Percentiles rank a stretch among this genome's conserved stretches.
phyloP scores from a whole-genome alignment of 2,113 vertebrate genomes.

The Antechinus flavipes region DNA sequence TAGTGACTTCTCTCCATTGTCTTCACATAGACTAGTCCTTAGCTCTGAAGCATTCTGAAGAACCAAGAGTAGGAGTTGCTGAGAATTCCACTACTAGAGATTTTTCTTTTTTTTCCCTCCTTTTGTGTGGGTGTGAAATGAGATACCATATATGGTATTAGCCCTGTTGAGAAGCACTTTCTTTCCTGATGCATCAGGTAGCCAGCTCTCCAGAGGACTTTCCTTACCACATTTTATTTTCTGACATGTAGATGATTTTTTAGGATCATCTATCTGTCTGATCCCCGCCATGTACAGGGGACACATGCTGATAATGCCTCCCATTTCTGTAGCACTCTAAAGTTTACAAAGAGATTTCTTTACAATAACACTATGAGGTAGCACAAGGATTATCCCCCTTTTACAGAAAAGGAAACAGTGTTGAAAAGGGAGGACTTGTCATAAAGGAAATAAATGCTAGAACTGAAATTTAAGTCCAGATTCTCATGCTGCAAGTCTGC shows the following conservation, averaged over 20 bases:
- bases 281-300: background rate
- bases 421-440: background rate
- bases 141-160: background rate
- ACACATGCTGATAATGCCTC: background rate
- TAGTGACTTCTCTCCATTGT: fast-evolving
- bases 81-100: too few species aligned
- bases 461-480: background rate
- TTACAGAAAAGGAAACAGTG: background rate
- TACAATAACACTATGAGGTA: background rate
- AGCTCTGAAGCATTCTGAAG: background rate
- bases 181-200: background rate
- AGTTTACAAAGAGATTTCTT: background rate
- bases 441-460: background rate
- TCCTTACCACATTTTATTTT: fast-evolving
- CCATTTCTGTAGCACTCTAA: background rate
- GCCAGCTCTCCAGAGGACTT: background rate
- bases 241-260: fast-evolving
- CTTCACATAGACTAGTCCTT: background rate
- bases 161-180: fast-evolving
- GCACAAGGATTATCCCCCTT: background rate
- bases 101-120: background rate
- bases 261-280: fast-evolving
- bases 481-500: background rate
- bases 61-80: background rate
- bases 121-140: background rate